Conservation (phyloP, 2,113 vertebrate genomes). For the Xenopus laevis region DNA sequence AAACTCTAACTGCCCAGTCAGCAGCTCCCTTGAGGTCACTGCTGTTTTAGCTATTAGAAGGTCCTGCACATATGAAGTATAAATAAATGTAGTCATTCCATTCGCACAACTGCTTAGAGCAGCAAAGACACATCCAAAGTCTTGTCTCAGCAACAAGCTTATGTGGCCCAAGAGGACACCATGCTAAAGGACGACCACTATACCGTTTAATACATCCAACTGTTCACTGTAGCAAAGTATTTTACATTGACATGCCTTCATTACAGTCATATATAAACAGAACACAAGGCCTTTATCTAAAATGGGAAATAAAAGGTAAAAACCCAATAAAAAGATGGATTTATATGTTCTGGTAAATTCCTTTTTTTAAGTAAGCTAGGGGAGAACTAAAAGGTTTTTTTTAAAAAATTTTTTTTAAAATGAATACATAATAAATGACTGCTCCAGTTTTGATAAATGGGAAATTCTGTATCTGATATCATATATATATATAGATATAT, state of each 20-base stretch:
- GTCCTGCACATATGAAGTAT: constrained; percentile 35
- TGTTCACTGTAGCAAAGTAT: constrained; percentile 27
- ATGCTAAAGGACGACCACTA: constrained; percentile 38
- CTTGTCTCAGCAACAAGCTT: constrained; percentile 23
- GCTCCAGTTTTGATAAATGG: too few species aligned
- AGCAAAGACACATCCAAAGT: constrained; percentile 26
- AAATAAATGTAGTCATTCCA: constrained; percentile 19
- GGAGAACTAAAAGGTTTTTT: too few species aligned
- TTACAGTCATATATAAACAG: background rate
- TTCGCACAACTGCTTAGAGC: constrained; percentile 30
- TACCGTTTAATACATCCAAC: constrained; percentile 37
- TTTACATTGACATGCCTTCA: constrained; percentile 22
- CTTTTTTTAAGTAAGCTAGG: too few species aligned
- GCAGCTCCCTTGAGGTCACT: constrained; percentile 44
- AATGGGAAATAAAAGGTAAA: background rate
- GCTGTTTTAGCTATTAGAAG: constrained; percentile 29
- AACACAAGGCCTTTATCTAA: background rate
- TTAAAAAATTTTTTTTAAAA: too few species aligned
- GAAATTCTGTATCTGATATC: too few species aligned
- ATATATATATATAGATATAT: too few species aligned
- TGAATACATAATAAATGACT: too few species aligned
- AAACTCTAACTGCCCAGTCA: constrained; percentile 39
- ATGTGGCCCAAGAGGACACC: constrained; percentile 40
- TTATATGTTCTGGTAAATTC: too few species aligned
- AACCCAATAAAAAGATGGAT: too few species aligned